Evolutionary conservation across 2,888 invertebrate genomes (phyloP), one percentile per base, ranked within the genome.

Genomic region (Allophyes oxyacanthae): DNA sequence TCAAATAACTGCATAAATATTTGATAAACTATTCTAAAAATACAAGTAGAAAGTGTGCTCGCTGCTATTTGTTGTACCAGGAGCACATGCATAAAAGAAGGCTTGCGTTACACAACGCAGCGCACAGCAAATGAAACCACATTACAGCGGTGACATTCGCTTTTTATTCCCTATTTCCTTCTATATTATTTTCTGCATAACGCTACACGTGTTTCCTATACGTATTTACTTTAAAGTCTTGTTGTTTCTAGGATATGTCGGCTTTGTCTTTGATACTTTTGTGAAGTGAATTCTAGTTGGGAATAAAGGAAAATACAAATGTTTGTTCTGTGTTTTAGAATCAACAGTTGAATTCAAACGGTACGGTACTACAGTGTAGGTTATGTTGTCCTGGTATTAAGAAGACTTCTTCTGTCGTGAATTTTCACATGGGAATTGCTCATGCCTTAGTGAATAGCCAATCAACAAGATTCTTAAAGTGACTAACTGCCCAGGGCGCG

Each of bases 41-140:
- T 8, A 8, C 38, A 44, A 45, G 9, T n/a, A 32, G 26, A 54
- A 37, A 37, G 7, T 45, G 30, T 36, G 37, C 51, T 28, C 20
- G 15, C 48, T n/a, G 51, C 36, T 59, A 53, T 66, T 53, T 66
- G 38, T 66, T 59, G 49, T 66, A 72, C 60, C 50, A 59, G 53
- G 50, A 11, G 34, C 0, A 13, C 53, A 72, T 64, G 48, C 56
- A 72, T 72, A 58, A 62, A 72, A 72, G 57, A 55, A 72, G 57
- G 45, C 45, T 57, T 49, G 52, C 56, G 45, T 60, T 71, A 61
- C 72, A 67, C 51, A 58, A 66, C 59, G 30, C 50, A 49, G 57
- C 49, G 11, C 51, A 54, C 51, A 57, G 64, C 57, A 67, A 70
- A 75, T 77, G 72, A 71, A 74, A 77, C 77, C 75, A 53, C 75